phyloP scores from a whole-genome alignment of 2,888 invertebrate genomes.

The Campoletis raptor region DNA sequence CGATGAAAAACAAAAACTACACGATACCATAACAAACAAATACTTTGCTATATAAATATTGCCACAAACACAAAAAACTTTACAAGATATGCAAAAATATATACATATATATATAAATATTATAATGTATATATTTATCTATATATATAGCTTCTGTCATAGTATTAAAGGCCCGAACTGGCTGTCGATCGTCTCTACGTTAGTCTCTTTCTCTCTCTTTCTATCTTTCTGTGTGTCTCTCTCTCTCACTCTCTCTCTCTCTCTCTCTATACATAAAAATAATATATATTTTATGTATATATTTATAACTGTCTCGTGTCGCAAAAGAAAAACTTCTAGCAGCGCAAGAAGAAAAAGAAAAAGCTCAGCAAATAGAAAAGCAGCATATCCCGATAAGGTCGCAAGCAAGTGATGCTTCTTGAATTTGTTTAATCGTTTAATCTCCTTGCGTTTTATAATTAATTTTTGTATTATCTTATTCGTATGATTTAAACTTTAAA shows the following conservation, averaged over 20 bases:
- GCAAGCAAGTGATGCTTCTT: slow-evolving; percentile 25
- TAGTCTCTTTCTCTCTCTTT: slow-evolving; percentile 49
- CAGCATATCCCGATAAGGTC: slow-evolving; percentile 14
- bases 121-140: slow-evolving; percentile 15
- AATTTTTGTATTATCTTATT: slow-evolving; percentile 28
- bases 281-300: slow-evolving; percentile 14
- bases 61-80: neutral
- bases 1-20: neutral
- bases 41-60: slow-evolving; percentile 2
- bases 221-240: slow-evolving; percentile 49
- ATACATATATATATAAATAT: slow-evolving; percentile 23
- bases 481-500: slow-evolving; percentile 39
- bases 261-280: slow-evolving; percentile 15
- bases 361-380: slow-evolving; percentile 14
- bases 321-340: slow-evolving; percentile 25
- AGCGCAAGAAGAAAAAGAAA: slow-evolving; percentile 19
- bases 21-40: neutral
- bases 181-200: slow-evolving; percentile 60
- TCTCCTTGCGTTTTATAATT: neutral
- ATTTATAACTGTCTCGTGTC: slow-evolving; percentile 51
- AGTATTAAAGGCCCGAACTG: slow-evolving; percentile 39
- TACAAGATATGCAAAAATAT: slow-evolving; percentile 9
- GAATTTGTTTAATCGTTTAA: slow-evolving; percentile 30
- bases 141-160: slow-evolving; percentile 45
- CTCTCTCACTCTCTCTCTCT: slow-evolving; percentile 43